Percentiles rank a stretch among this genome's conserved stretches.
These are phyloP conservation scores for Rhadina sibilatrix DNA, from an alignment of 2,113 vertebrate genomes.

Conservation along the genomic window DNA sequence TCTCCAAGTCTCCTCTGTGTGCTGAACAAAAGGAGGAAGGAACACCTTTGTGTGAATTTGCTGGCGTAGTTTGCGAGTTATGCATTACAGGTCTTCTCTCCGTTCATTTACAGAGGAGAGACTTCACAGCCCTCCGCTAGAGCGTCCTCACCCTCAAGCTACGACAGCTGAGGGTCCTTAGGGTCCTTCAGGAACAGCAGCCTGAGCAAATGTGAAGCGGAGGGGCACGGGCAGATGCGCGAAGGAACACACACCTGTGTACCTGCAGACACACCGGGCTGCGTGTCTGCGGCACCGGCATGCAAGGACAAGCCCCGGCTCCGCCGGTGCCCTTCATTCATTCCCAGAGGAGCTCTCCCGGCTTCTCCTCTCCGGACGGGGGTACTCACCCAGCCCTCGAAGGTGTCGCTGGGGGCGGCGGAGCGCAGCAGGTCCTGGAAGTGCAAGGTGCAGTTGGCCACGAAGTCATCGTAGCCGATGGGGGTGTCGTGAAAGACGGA, in stretches of 20 bases:
- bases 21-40: not conserved
- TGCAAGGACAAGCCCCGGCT: slow-evolving; percentile 21
- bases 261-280: not conserved
- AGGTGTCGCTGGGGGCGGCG: slow-evolving; percentile 80
- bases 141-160: not conserved
- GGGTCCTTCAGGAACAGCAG: not conserved
- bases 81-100: rapidly evolving
- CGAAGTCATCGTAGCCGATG: slow-evolving; percentile 96
- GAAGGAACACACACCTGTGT: not conserved
- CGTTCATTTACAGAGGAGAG: not conserved
- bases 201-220: rapidly evolving
- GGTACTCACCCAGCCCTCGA: slow-evolving; percentile 94
- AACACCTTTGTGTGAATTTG: not conserved
- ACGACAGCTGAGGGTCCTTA: not conserved
- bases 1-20: rapidly evolving
- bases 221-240: rapidly evolving
- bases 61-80: not conserved
- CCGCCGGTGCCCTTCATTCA: not conserved
- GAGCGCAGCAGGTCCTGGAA: slow-evolving; percentile 88
- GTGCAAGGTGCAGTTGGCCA: slow-evolving; percentile 91
- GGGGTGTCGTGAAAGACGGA: slow-evolving; percentile 96
- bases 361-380: not conserved
- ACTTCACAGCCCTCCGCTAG: not conserved
- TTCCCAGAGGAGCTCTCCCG: not conserved
- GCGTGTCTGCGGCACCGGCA: not conserved